Conservation (phyloP, 2,113 vertebrate genomes). For the Anolis sagrei region DNA sequence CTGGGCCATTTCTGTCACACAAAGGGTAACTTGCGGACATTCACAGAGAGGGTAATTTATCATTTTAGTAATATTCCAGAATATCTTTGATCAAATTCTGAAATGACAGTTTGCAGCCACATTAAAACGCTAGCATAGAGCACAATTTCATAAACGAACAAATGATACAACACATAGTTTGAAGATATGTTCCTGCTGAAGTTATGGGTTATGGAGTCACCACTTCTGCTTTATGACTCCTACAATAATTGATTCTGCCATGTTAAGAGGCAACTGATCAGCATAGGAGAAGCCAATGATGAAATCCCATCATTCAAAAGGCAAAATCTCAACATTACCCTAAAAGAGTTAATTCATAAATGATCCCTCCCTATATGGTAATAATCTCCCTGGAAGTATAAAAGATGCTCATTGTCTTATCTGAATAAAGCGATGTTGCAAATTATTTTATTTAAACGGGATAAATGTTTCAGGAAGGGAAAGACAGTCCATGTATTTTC, state of each 20-base stretch:
- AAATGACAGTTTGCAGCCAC: background rate
- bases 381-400: background rate
- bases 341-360: background rate
- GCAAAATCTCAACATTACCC: constrained; percentile 56
- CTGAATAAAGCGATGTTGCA: background rate
- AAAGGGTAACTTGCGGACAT: background rate
- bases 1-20: background rate
- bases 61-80: background rate
- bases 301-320: constrained; percentile 51
- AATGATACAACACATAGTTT: background rate
- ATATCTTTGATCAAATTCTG: background rate
- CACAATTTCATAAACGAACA: background rate
- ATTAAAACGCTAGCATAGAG: background rate
- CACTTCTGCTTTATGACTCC: constrained; percentile 1
- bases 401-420: background rate
- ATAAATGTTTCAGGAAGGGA: background rate
- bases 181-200: background rate
- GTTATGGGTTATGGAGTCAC: background rate
- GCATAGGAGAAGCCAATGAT: constrained; percentile 42
- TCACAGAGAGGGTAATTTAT: background rate
- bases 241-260: constrained; percentile 23
- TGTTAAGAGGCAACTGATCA: constrained; percentile 57
- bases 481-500: background rate
- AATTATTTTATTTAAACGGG: background rate
- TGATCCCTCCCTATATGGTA: background rate